Evolutionary conservation across 2,888 invertebrate genomes (phyloP).

Genomic region (Sphinx pinastri): DNA sequence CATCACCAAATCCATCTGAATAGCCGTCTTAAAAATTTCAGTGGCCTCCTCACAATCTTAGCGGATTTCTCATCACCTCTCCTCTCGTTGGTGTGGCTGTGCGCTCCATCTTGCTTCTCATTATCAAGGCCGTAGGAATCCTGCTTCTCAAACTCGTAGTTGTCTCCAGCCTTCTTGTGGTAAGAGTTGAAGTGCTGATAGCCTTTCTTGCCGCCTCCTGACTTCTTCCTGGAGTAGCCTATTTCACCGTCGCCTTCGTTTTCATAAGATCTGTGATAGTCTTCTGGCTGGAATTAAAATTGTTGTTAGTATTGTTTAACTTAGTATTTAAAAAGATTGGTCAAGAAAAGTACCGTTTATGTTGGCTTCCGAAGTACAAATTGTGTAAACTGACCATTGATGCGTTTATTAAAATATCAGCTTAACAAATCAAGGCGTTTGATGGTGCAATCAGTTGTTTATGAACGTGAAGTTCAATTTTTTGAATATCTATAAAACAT

Average conservation of each 20-base stretch:
- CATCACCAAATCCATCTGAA: conserved; percentile 57
- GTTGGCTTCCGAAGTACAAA: too few relatives aligned
- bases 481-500: too few relatives aligned
- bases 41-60: conserved; percentile 55
- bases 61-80: conserved; percentile 60
- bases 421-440: too few relatives aligned
- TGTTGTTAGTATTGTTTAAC: neutral
- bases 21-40: conserved; percentile 59
- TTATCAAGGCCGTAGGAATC: conserved; percentile 85
- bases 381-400: too few relatives aligned
- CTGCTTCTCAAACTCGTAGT: conserved; percentile 88
- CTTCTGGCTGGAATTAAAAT: conserved; percentile 54
- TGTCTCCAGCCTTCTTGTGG: conserved; percentile 89
- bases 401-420: too few relatives aligned
- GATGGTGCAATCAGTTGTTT: too few relatives aligned
- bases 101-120: conserved; percentile 74
- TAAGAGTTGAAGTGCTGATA: conserved; percentile 89
- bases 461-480: too few relatives aligned
- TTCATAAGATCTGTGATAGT: conserved; percentile 85
- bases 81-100: conserved; percentile 68
- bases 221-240: conserved; percentile 86
- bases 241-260: conserved; percentile 86
- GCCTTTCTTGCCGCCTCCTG: conserved; percentile 87
- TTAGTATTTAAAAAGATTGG: too few relatives aligned
- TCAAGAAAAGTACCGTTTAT: too few relatives aligned